phyloP scores from a whole-genome alignment of 2,797 vertebrate species.

The Chrysolophus pictus region DNA sequence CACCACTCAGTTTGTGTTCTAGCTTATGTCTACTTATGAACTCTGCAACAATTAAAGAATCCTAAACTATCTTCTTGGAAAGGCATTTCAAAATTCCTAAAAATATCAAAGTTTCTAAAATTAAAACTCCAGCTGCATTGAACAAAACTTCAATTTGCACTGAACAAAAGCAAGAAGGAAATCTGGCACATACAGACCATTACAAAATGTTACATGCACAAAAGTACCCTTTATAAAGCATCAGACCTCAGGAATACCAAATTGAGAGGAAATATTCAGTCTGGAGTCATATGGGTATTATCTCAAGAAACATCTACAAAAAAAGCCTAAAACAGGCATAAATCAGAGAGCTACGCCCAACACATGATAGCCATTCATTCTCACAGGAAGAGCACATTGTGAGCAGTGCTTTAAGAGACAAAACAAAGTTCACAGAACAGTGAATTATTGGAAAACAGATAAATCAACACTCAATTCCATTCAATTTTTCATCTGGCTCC shows the following conservation, averaged over 20 bases:
- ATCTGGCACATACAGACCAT: constrained; percentile 52
- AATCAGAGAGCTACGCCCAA: constrained; percentile 64
- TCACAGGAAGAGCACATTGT: constrained; percentile 65
- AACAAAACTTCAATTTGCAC: constrained; percentile 46
- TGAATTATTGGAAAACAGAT: constrained; percentile 63
- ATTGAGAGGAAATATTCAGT: constrained; percentile 42
- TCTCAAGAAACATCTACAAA: constrained; percentile 62
- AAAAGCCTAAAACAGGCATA: constrained; percentile 52
- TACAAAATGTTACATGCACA: constrained; percentile 23
- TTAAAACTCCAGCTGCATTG: constrained; percentile 57
- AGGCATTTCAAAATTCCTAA: constrained; percentile 61
- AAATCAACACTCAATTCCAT: constrained; percentile 50
- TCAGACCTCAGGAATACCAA: constrained; percentile 36
- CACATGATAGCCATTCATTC: constrained; percentile 53
- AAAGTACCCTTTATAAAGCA: constrained; percentile 31
- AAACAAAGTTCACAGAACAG: constrained; percentile 58
- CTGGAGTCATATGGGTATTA: constrained; percentile 41
- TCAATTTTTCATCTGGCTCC: constrained; percentile 32
- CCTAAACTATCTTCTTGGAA: constrained; percentile 64
- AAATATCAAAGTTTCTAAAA: constrained; percentile 65
- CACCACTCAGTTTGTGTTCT: background rate
- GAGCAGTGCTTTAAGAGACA: constrained; percentile 50
- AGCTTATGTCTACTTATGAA: background rate
- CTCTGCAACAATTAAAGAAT: constrained; percentile 51
- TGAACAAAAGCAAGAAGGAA: constrained; percentile 68